These are phyloP conservation scores for Drosophila nikananu DNA, from an alignment of 1,140 invertebrate species.

Conservation along the genomic window DNA sequence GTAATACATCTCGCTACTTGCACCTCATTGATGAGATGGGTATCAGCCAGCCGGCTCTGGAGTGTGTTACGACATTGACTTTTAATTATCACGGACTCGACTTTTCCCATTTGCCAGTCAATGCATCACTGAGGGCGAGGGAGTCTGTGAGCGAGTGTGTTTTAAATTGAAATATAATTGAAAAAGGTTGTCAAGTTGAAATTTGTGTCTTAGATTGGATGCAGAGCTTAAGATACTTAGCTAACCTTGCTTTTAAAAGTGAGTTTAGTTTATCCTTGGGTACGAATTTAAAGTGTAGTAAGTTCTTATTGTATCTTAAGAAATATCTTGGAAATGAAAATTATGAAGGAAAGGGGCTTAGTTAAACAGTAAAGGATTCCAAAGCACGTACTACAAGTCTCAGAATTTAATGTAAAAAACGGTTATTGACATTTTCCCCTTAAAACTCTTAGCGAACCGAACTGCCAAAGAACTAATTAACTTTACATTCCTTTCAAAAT, in stretches of 20 bases:
- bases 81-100: conserved; percentile 60
- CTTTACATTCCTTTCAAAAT: conserved; percentile 27
- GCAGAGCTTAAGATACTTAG: neutral
- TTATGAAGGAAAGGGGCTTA: neutral
- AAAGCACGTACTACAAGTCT: neutral
- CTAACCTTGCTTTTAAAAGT: neutral
- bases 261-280: neutral
- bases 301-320: no score
- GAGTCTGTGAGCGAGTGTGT: neutral
- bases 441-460: neutral
- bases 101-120: conserved; percentile 22
- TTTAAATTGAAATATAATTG: conserved; percentile 6
- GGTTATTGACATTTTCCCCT: neutral
- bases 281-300: no score
- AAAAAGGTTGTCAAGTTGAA: conserved; percentile 1
- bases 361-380: neutral
- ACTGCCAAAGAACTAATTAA: conserved; percentile 24
- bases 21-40: conserved; percentile 50
- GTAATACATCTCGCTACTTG: conserved; percentile 69
- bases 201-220: neutral
- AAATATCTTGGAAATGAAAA: no score
- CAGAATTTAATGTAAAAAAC: neutral
- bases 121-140: conserved; percentile 8
- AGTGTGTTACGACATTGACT: conserved; percentile 55
- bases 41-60: conserved; percentile 33